These are phyloP conservation scores for Microcebus ravelobensis DNA, from an alignment of 2,113 vertebrate genomes.

Conservation along the genomic window DNA sequence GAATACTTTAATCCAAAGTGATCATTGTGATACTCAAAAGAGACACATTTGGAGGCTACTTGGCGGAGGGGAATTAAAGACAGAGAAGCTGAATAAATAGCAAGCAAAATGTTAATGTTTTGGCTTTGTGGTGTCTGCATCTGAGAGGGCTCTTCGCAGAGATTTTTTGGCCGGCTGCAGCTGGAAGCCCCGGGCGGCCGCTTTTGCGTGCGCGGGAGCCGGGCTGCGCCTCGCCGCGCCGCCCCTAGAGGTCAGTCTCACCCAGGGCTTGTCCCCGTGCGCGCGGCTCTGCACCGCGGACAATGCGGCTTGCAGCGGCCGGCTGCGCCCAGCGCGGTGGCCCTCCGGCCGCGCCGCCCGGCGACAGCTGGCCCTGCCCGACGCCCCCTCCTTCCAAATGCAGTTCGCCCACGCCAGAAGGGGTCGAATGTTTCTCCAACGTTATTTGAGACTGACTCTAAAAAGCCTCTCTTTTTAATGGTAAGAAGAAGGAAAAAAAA, in stretches of 20 bases:
- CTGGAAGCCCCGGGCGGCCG: neutral
- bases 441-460: neutral
- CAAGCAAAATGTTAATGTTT: slow-evolving; percentile 77
- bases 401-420: neutral
- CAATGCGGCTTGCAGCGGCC: fast-evolving
- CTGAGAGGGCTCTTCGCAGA: neutral
- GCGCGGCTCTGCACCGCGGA: fast-evolving
- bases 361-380: no score
- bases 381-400: neutral
- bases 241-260: slow-evolving; percentile 86
- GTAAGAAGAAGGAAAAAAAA: neutral
- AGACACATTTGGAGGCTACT: slow-evolving; percentile 78
- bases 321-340: neutral
- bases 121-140: slow-evolving; percentile 68
- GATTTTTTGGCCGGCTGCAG: slow-evolving; percentile 42
- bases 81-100: slow-evolving; percentile 77
- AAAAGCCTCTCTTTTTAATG: neutral
- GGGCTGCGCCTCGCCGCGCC: slow-evolving; percentile 64
- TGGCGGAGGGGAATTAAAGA: slow-evolving; percentile 76
- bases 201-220: neutral
- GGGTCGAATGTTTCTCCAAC: neutral
- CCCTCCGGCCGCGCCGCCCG: neutral
- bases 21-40: slow-evolving; percentile 74
- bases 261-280: slow-evolving; percentile 70
- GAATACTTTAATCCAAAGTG: slow-evolving; percentile 78